These are phyloP conservation scores for Carpatolechia fugitivella DNA, from an alignment of 2,888 invertebrate genomes.

Conservation along the genomic window DNA sequence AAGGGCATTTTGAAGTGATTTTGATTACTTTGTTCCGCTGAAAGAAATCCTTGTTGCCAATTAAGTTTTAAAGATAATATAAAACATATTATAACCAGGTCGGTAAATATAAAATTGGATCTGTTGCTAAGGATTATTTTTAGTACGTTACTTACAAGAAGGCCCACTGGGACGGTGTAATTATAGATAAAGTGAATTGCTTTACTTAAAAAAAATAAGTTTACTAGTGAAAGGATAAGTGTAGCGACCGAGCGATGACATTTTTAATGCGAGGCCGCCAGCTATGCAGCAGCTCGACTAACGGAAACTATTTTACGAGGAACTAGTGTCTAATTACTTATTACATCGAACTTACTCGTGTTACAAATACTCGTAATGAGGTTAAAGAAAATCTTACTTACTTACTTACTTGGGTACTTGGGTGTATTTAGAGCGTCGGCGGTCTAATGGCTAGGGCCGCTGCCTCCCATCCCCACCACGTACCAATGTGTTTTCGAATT, in stretches of 20 bases:
- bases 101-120: too few relatives aligned
- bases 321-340: conserved; percentile 11
- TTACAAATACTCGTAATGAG: conserved; percentile 2
- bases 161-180: neutral
- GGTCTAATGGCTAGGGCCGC: too few relatives aligned
- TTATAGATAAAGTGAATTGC: neutral
- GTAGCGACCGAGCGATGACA: conserved; percentile 32
- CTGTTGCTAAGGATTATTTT: too few relatives aligned
- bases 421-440: too few relatives aligned
- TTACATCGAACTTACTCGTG: neutral
- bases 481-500: too few relatives aligned
- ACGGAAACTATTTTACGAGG: conserved; percentile 25
- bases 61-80: neutral
- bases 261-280: conserved; percentile 39
- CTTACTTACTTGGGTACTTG: too few relatives aligned
- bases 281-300: conserved; percentile 25
- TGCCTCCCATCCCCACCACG: too few relatives aligned
- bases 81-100: neutral
- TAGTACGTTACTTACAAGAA: neutral
- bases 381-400: neutral
- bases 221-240: conserved; percentile 38
- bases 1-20: neutral
- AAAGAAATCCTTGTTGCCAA: neutral
- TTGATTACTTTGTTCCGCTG: conserved; percentile 2
- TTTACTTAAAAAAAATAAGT: neutral